A percentile compares a stretch with the other conserved stretches of the same genome.
Conservation (phyloP, 2,888 invertebrate genomes). For the Lasioglossum marginatum region DNA sequence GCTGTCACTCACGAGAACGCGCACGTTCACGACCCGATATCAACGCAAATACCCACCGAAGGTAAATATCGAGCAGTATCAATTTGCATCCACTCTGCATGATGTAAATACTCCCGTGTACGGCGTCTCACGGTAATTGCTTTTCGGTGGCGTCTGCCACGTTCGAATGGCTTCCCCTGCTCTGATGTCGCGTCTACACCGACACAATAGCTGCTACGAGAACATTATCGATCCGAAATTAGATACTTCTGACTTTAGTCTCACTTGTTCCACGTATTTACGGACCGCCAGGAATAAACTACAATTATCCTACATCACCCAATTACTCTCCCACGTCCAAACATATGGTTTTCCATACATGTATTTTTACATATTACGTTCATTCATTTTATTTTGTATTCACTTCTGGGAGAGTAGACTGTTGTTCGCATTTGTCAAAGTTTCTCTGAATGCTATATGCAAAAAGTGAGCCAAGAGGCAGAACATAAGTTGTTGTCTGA, state of each 20-base stretch:
- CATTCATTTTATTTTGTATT: too few species aligned
- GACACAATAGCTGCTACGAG: slow-evolving; percentile 53
- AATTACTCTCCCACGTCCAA: background rate
- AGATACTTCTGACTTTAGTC: background rate
- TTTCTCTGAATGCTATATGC: too few species aligned
- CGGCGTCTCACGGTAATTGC: slow-evolving; percentile 69
- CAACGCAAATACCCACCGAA: slow-evolving; percentile 90
- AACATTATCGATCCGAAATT: slow-evolving; percentile 52
- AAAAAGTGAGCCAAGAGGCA: too few species aligned
- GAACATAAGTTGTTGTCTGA: too few species aligned
- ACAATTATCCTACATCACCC: background rate
- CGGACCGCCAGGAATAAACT: background rate
- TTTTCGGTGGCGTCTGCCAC: slow-evolving; percentile 64
- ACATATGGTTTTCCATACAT: background rate
- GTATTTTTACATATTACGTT: background rate
- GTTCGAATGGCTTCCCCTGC: slow-evolving; percentile 54
- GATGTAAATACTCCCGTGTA: slow-evolving; percentile 65
- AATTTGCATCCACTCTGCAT: slow-evolving; percentile 71
- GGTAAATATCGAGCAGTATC: slow-evolving; percentile 84
- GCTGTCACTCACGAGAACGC: slow-evolving; percentile 95
- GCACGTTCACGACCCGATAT: slow-evolving; percentile 89
- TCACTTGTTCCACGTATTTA: background rate
- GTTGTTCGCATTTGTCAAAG: too few species aligned
- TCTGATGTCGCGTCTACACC: slow-evolving; percentile 46
- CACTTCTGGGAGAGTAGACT: too few species aligned